Evolutionary conservation across 1,140 invertebrate species (phyloP), one percentile per base, ranked within the genome.

Genomic region (Pseudomyrmex cubaensis): DNA sequence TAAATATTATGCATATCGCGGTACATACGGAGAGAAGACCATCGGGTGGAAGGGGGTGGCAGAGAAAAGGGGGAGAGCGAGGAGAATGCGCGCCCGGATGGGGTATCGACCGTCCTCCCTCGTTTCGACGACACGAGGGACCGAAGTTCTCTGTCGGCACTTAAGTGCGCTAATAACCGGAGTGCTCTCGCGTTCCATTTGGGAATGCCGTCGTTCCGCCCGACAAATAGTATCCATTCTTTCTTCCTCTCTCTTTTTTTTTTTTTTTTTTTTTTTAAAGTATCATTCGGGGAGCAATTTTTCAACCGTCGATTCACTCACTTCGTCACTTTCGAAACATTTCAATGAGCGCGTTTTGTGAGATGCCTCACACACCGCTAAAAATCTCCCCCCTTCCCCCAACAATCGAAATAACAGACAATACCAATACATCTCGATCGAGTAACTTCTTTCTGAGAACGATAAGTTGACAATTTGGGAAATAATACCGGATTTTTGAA

Each of bases 111-210:
- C 66, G 66, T 17, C 12, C 76, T 61, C 67, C 76, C 63, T 69
- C 66, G 66, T 70, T 70, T 80, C 76, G 76, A 59, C 76, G 76
- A 80, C 76, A 80, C 76, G 66, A 59, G 66, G 66, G 76, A 80
- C 76, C 66, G 44, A 80, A 80, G 66, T 80, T 80, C 76, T 72
- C 76, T 17, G 76, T 80, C 66, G 76, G 76, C 76, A 80, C 76
- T 80, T 80, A 80, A 80, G 76, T 80, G 76, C 76, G 76, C 76
- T 80, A 80, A 80, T 80, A 80, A 80, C 76, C 76, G 66, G 76
- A 80, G 76, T 80, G 76, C 76, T 80, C 76, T 72, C 66, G 66
- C 76, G 66, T 80, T 80, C 76, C 76, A 80, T 80, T 80, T 80
- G 66, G 76, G 76, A 59, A 80, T 80, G 54, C 76, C 76, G 66